Conservation (phyloP, 2,113 vertebrate genomes). For the Pterocles burchelli region DNA sequence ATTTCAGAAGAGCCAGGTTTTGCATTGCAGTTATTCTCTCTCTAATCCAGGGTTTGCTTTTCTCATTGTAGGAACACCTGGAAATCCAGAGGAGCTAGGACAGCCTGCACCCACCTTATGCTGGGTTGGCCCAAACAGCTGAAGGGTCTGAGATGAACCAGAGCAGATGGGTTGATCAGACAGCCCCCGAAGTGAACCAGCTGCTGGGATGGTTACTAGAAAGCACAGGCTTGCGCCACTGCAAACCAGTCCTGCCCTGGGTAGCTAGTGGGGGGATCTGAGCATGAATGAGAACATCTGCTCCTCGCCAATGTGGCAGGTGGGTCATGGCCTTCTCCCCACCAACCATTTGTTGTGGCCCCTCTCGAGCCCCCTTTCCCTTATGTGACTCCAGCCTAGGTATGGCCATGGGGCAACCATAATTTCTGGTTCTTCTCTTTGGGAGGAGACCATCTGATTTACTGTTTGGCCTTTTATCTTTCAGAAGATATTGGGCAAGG, state of each 20-base stretch:
- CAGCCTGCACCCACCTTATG: not conserved
- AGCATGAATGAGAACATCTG: not conserved
- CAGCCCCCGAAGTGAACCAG: accelerated
- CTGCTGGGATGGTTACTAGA: not conserved
- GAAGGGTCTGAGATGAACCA: not conserved
- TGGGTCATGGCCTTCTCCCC: not conserved
- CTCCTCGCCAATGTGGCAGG: not conserved
- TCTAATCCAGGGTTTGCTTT: not conserved
- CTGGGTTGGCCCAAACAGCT: not conserved
- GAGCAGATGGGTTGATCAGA: not conserved
- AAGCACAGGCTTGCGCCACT: not conserved
- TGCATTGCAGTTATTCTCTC: not conserved
- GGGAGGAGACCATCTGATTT: not conserved
- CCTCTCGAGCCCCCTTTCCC: not conserved
- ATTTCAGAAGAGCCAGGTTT: not conserved
- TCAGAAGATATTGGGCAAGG: not conserved
- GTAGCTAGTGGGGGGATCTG: not conserved
- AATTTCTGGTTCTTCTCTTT: not conserved
- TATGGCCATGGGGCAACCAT: not conserved
- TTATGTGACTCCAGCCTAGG: not conserved
- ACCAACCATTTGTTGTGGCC: accelerated
- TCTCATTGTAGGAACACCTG: not conserved
- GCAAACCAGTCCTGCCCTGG: not conserved
- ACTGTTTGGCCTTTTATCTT: not conserved
- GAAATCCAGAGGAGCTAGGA: not conserved